Evolutionary conservation across 1,140 invertebrate species (phyloP).

Genomic region (Brachionus paranguensis): DNA sequence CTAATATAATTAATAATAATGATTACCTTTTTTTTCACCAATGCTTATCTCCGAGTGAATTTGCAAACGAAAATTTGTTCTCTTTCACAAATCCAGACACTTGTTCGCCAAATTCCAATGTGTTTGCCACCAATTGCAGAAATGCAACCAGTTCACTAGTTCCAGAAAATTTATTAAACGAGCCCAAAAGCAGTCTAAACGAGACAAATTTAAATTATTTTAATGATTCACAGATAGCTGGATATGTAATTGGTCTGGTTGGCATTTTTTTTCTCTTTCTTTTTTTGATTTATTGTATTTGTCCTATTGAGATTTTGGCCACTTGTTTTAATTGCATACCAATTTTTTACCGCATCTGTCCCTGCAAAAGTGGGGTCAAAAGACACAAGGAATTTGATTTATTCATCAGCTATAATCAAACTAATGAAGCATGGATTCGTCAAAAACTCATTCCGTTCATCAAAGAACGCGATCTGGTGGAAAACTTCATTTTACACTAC

Average conservation of each 20-base stretch:
- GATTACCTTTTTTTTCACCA: background rate
- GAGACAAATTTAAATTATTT: background rate
- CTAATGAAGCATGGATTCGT: conserved; percentile 6
- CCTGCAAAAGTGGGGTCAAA: conserved; percentile 21
- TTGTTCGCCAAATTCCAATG: background rate
- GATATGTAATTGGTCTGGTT: background rate
- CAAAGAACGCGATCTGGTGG: background rate
- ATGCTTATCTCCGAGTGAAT: background rate
- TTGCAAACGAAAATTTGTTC: background rate
- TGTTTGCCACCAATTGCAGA: background rate
- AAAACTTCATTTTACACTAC: background rate
- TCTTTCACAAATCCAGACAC: background rate
- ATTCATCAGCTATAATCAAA: conserved; percentile 34
- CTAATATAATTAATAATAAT: background rate
- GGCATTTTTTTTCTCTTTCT: conserved; percentile 7
- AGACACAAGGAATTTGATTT: conserved; percentile 12
- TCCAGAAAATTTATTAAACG: background rate
- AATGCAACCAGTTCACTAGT: background rate
- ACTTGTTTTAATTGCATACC: conserved; percentile 4
- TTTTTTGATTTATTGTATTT: background rate
- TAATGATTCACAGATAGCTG: conserved; percentile 25
- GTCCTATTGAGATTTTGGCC: conserved; percentile 31
- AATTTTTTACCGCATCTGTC: conserved; percentile 27
- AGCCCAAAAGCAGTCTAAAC: background rate
- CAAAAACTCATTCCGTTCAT: conserved; percentile 2